Evolutionary conservation across 2,113 vertebrate species (phyloP).

Genomic region (Hassar affinis): DNA sequence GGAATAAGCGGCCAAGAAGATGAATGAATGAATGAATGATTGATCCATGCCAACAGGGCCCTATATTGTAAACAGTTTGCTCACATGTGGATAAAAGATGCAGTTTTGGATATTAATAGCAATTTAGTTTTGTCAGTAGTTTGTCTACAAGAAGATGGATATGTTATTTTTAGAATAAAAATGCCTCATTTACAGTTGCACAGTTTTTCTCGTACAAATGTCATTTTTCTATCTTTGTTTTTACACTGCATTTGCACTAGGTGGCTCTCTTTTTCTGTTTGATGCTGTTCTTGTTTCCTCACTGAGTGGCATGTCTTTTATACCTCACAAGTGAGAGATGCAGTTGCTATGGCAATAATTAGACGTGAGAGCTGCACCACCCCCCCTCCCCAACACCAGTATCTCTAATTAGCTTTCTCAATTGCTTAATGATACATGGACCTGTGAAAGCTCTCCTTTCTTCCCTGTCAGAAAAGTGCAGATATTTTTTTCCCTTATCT

Average conservation of each 20-base stretch:
- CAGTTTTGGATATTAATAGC: neutral
- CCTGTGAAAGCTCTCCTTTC: constrained; percentile 77
- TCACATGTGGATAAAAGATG: neutral
- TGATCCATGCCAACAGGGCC: neutral
- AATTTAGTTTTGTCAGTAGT: neutral
- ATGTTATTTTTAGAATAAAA: constrained; percentile 21
- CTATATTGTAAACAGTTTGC: neutral
- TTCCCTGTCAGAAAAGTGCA: constrained; percentile 75
- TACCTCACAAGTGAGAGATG: constrained; percentile 63
- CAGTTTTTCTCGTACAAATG: neutral
- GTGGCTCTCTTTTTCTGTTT: constrained; percentile 64
- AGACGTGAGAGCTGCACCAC: constrained; percentile 70
- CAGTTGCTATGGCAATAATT: constrained; percentile 81
- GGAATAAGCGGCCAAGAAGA: too few relatives aligned
- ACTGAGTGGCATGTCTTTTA: constrained; percentile 46
- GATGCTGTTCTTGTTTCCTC: neutral
- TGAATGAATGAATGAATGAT: too few relatives aligned
- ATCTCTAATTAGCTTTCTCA: constrained; percentile 78
- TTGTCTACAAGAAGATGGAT: neutral
- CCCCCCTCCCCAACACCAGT: constrained; percentile 55
- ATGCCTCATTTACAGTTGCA: neutral
- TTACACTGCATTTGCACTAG: constrained; percentile 60
- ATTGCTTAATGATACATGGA: constrained; percentile 82
- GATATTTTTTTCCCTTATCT: constrained; percentile 66
- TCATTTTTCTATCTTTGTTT: neutral